These are phyloP conservation scores for Epirrhoe alternata DNA, from an alignment of 2,888 invertebrate species.

Conservation along the genomic window DNA sequence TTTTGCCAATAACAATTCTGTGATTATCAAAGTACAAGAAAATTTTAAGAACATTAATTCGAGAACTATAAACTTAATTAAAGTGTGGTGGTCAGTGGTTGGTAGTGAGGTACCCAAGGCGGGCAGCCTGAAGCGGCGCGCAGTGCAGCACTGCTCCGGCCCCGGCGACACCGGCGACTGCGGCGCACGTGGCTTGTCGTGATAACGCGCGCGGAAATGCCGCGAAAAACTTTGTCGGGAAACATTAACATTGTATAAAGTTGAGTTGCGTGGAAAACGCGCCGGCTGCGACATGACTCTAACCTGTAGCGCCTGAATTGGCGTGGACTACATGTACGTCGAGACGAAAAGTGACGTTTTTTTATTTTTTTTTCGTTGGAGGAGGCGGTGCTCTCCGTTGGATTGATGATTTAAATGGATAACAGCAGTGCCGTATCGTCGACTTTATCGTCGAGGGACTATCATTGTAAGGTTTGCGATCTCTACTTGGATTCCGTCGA, in stretches of 20 bases:
- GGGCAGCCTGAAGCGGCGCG: not conserved
- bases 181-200: constrained; percentile 76
- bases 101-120: constrained; percentile 32
- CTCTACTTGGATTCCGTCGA: constrained; percentile 90
- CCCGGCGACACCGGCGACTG: constrained; percentile 65
- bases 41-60: constrained; percentile 59
- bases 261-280: constrained; percentile 60
- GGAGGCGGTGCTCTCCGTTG: constrained; percentile 79
- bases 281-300: constrained; percentile 69
- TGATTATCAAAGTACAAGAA: constrained; percentile 67
- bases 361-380: constrained; percentile 83
- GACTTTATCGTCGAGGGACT: constrained; percentile 85
- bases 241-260: constrained; percentile 72
- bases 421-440: constrained; percentile 82
- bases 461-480: constrained; percentile 91
- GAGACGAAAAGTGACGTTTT: constrained; percentile 72
- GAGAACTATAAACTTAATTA: constrained; percentile 57
- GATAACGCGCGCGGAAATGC: constrained; percentile 76
- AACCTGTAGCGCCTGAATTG: constrained; percentile 75
- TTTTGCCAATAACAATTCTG: constrained; percentile 58
- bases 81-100: constrained; percentile 50
- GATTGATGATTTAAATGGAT: constrained; percentile 83
- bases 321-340: constrained; percentile 76
- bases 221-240: constrained; percentile 81
- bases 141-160: constrained; percentile 30